Conservation (phyloP, 2,113 vertebrate species). For the Aix galericulata region DNA sequence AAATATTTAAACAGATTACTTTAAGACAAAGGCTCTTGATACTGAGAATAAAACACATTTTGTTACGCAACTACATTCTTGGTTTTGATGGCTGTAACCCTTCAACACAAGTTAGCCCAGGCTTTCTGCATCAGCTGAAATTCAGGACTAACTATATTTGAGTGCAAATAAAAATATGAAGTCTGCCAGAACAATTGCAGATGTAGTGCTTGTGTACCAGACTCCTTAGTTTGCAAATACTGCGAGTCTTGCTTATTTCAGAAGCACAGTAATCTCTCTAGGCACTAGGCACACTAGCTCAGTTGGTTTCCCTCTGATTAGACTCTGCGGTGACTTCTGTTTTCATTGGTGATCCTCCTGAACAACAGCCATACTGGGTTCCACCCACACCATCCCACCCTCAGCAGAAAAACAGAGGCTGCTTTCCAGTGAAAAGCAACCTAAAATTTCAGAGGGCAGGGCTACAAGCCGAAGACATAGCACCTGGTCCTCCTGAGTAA, state of each 20-base stretch:
- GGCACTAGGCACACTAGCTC: neutral
- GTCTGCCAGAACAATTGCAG: neutral
- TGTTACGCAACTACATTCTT: neutral
- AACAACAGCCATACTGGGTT: neutral
- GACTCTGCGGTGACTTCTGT: neutral
- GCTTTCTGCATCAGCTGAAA: neutral
- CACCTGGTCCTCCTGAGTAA: neutral
- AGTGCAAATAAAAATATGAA: neutral
- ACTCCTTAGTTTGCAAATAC: neutral
- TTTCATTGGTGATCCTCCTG: neutral
- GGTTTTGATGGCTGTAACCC: neutral
- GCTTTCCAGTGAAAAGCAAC: neutral
- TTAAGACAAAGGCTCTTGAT: neutral
- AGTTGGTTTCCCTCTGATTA: neutral
- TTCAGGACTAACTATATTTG: neutral
- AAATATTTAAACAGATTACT: constrained; percentile 57
- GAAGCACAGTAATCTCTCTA: neutral
- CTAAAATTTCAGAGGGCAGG: neutral
- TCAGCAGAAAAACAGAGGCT: neutral
- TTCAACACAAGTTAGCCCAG: neutral
- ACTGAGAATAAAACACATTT: neutral
- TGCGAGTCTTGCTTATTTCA: neutral
- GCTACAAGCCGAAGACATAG: neutral
- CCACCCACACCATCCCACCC: neutral
- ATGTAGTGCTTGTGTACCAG: neutral